These are phyloP conservation scores for Corbicula japonica DNA, from an alignment of 2,888 invertebrate species.

Conservation along the genomic window DNA sequence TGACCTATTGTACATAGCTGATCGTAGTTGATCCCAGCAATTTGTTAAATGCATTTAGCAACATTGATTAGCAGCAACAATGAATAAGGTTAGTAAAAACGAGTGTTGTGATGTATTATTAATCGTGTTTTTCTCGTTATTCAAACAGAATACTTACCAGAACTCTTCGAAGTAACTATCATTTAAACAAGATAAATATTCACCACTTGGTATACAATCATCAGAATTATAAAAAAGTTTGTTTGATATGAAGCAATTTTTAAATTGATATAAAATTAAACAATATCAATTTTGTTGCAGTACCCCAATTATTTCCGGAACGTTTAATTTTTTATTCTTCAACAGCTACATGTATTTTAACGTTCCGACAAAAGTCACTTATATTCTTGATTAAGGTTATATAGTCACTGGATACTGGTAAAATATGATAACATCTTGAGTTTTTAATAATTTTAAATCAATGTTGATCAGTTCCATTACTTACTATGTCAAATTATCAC, in stretches of 20 bases:
- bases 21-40: neutral
- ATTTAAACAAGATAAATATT: neutral
- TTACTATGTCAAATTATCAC: too few species aligned
- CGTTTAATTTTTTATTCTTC: neutral
- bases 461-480: too few species aligned
- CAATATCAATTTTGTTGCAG: neutral
- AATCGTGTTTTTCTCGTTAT: neutral
- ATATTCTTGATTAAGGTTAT: too few species aligned
- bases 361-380: too few species aligned
- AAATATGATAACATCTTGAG: too few species aligned
- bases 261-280: neutral
- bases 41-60: neutral
- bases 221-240: neutral
- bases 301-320: neutral
- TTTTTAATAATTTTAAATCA: too few species aligned
- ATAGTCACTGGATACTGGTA: too few species aligned
- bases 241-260: neutral
- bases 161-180: conserved; percentile 59
- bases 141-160: conserved; percentile 48
- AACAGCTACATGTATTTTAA: neutral
- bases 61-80: neutral
- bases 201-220: neutral
- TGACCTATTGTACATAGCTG: neutral
- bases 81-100: neutral
- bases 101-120: neutral